phyloP scores from a whole-genome alignment of 2,888 invertebrate species.

The Plagodis pulveraria region DNA sequence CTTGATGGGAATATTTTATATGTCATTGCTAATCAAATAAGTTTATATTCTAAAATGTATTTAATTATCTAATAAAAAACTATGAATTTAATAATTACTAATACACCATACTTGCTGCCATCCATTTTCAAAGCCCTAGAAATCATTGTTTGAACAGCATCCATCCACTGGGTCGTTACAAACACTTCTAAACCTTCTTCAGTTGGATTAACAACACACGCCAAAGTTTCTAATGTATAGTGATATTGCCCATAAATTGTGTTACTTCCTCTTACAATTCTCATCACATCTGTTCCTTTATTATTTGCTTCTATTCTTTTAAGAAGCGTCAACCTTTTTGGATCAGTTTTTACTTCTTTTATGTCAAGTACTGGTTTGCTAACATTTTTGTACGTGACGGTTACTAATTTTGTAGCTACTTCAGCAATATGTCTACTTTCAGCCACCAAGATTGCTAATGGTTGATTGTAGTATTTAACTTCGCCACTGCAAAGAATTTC shows the following conservation, averaged over 20 bases:
- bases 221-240: slow-evolving; percentile 87
- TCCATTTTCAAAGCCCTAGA: slow-evolving; percentile 78
- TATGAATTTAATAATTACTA: too few species aligned
- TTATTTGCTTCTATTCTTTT: slow-evolving; percentile 19
- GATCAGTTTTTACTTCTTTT: slow-evolving; percentile 24
- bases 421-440: slow-evolving; percentile 77
- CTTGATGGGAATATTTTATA: too few species aligned
- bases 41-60: too few species aligned
- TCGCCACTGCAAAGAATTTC: slow-evolving; percentile 78
- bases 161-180: slow-evolving; percentile 82
- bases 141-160: slow-evolving; percentile 77
- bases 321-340: slow-evolving; percentile 13
- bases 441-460: slow-evolving; percentile 87
- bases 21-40: too few species aligned
- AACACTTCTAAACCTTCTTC: slow-evolving; percentile 87
- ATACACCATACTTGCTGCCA: slow-evolving; percentile 69
- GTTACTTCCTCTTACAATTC: slow-evolving; percentile 37
- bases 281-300: slow-evolving; percentile 20
- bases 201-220: slow-evolving; percentile 82
- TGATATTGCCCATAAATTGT: slow-evolving; percentile 83
- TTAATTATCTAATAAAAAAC: too few species aligned
- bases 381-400: slow-evolving; percentile 76
- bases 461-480: slow-evolving; percentile 87
- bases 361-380: slow-evolving; percentile 43
- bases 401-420: slow-evolving; percentile 81